These are phyloP conservation scores for Drosophila seguyi DNA, from an alignment of 1,140 invertebrate genomes.

Conservation along the genomic window DNA sequence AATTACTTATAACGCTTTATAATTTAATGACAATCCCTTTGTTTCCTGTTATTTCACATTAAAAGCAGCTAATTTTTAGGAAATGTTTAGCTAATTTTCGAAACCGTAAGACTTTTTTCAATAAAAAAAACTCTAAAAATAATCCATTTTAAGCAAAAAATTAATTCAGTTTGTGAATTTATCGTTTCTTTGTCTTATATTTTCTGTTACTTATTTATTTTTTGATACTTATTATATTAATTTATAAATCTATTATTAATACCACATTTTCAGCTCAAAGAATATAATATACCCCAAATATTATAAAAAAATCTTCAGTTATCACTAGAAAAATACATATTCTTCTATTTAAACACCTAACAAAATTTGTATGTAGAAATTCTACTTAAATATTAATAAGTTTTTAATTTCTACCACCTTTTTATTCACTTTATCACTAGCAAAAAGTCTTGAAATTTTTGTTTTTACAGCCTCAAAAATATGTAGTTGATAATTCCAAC, in stretches of 20 bases:
- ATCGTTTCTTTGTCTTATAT: too few species aligned
- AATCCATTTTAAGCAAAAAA: not conserved
- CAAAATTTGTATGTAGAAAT: too few species aligned
- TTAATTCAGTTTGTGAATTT: not conserved
- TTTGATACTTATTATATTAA: not conserved
- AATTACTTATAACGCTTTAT: too few species aligned
- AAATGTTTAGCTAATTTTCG: not conserved
- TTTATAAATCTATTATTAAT: too few species aligned
- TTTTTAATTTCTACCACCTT: too few species aligned
- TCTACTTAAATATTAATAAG: too few species aligned
- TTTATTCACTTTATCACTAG: not conserved
- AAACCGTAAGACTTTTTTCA: not conserved
- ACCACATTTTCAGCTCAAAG: too few species aligned
- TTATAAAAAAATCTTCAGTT: too few species aligned
- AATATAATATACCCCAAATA: too few species aligned
- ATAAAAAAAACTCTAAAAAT: not conserved
- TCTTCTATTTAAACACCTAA: too few species aligned
- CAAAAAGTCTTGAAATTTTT: not conserved
- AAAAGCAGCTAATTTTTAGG: not conserved
- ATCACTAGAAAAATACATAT: too few species aligned
- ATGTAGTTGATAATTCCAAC: not conserved
- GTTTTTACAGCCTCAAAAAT: not conserved
- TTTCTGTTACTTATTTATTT: not conserved
- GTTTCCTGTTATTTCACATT: not conserved
- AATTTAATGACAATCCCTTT: too few species aligned